These are phyloP conservation scores for Atlantisia rogersi DNA, from an alignment of 2,113 vertebrate species.

Conservation along the genomic window DNA sequence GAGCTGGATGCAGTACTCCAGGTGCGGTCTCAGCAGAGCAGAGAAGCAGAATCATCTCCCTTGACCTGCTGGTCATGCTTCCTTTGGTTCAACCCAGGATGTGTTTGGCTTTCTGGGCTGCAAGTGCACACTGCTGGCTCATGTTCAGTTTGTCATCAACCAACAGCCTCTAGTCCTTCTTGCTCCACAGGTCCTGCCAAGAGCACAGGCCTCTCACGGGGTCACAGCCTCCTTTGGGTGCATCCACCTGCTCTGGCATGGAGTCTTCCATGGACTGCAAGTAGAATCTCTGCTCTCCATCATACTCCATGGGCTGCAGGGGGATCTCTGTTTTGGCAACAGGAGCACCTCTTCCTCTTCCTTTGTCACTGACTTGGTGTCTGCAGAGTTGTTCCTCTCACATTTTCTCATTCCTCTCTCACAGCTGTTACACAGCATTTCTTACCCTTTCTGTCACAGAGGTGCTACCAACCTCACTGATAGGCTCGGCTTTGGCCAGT, in stretches of 20 bases:
- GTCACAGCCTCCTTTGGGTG: not conserved
- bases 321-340: rapidly evolving
- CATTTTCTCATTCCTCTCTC: not conserved
- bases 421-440: not conserved
- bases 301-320: not conserved
- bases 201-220: too few species aligned
- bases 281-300: not conserved
- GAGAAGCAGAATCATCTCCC: too few species aligned
- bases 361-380: not conserved
- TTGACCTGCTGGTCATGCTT: too few species aligned
- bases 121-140: too few species aligned
- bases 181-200: not conserved
- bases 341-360: not conserved
- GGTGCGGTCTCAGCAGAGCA: too few species aligned
- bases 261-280: not conserved
- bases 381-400: not conserved
- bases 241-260: not conserved
- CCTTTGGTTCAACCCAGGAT: too few species aligned
- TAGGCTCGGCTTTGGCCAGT: not conserved
- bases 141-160: too few species aligned
- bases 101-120: too few species aligned
- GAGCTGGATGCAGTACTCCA: too few species aligned
- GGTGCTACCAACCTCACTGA: not conserved
- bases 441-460: not conserved
- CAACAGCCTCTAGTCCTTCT: too few species aligned